Conservation (phyloP, 2,797 vertebrate species). For the Hapalemur alaotrensis region DNA sequence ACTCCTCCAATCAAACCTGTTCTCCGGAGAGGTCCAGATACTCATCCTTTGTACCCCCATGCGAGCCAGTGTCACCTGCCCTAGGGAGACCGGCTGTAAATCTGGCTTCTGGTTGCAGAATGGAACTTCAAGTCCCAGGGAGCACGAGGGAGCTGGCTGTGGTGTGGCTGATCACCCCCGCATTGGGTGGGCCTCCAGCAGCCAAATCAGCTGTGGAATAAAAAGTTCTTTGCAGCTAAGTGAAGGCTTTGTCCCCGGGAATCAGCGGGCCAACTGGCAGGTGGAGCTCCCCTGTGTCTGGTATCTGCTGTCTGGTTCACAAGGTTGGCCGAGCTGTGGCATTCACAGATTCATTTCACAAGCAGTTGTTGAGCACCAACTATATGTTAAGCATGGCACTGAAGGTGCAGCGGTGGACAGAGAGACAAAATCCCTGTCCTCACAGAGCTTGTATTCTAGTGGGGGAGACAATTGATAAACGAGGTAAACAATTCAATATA, state of each 20-base stretch:
- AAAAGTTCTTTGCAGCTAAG: not conserved
- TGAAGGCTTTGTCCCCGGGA: not conserved
- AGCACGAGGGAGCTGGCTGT: not conserved
- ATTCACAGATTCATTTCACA: not conserved
- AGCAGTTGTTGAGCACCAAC: not conserved
- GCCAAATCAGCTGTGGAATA: not conserved
- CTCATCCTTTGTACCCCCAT: not conserved
- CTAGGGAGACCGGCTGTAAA: not conserved
- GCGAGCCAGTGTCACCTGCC: not conserved
- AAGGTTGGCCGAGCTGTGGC: not conserved
- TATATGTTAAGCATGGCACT: not conserved
- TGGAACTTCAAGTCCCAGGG: not conserved
- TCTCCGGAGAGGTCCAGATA: not conserved
- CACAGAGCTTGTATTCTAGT: not conserved
- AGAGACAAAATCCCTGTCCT: not conserved
- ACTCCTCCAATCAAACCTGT: not conserved
- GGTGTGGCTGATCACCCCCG: rapidly evolving
- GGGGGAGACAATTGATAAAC: not conserved
- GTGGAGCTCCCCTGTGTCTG: not conserved
- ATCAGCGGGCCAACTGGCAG: not conserved
- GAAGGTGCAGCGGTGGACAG: not conserved
- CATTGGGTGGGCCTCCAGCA: not conserved
- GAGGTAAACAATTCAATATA: not conserved
- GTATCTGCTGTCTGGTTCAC: not conserved
- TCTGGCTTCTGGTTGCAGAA: not conserved